phyloP scores from a whole-genome alignment of 2,113 vertebrate species.

The Jacana jacana region DNA sequence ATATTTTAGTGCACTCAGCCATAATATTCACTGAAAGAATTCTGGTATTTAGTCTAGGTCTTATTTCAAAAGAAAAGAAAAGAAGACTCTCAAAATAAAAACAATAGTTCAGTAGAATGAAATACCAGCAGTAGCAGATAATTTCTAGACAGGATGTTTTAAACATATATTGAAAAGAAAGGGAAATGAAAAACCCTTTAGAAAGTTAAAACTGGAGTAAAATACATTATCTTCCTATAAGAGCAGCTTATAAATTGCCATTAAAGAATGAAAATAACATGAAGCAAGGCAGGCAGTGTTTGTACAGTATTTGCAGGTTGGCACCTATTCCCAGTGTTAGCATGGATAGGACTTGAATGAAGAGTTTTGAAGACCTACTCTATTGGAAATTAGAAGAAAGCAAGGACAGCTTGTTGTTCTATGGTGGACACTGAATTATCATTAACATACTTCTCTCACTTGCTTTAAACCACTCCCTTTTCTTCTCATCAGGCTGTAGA shows the following conservation, averaged over 20 bases:
- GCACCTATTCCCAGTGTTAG: background rate
- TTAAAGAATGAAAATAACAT: background rate
- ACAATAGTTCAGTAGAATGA: constrained; percentile 13
- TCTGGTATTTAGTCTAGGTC: constrained; percentile 44
- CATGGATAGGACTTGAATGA: background rate
- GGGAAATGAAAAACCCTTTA: background rate
- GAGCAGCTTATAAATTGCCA: background rate
- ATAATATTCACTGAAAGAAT: constrained; percentile 52
- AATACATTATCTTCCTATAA: background rate
- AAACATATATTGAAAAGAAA: background rate
- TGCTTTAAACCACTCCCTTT: background rate
- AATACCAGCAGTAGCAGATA: background rate
- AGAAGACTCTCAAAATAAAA: background rate
- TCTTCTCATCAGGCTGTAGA: background rate
- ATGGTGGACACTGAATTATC: background rate
- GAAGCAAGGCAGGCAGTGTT: background rate
- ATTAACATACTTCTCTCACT: background rate
- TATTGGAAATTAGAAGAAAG: background rate
- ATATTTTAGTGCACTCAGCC: constrained; percentile 76
- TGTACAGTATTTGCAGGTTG: background rate
- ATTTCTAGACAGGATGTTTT: constrained; percentile 7
- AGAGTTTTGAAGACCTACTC: background rate
- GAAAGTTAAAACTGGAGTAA: background rate
- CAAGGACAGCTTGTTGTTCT: background rate
- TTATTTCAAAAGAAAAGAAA: constrained; percentile 48